Evolutionary conservation across 2,797 vertebrate genomes (phyloP), one percentile per base, ranked within the genome.

Genomic region (Acridotheres tristis): DNA sequence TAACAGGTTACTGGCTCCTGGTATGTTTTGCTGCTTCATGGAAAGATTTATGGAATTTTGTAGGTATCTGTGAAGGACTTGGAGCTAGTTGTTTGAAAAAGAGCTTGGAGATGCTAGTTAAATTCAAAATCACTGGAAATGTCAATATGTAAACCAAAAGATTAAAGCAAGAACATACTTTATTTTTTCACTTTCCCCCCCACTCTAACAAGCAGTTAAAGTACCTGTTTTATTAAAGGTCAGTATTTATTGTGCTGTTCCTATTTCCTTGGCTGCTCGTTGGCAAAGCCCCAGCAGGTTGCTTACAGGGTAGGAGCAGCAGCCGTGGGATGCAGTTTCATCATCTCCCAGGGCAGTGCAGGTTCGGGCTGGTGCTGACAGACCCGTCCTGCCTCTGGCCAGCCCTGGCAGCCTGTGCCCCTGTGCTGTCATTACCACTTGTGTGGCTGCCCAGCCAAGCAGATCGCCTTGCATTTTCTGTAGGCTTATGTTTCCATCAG

Each of bases 391-490:
- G 57, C 55, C 55, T 16, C n/a, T 23, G 32, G 22, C 79, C 0
- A 0, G 66, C 57, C 61, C 83, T 77, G 80, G 73, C 90, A 91
- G 80, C 86, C 81, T 13, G 2, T 79, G 93, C 81, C 93, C 63
- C 1, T 25, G 59, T 47, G 72, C 91, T 88, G 88, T 79, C 93
- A 80, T 27, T 71, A 27, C 91, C 75, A 26, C 89, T 74, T 79
- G 63, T 73, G 89, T 67, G 86, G 84, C 92, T 95, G 94, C 81
- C 81, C 86, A 79, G 59, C 23, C 89, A 62, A 48, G 74, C 86
- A 43, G 43, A 79, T 87, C 68, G 38, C 84, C 68, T 48, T 62
- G 74, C 67, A 1, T 38, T 76, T 67, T 55, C 87, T 57, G 48
- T 4, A 47, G 81, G 78, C 4, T 92, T 26, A 7, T 80, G 57